Base-by-base conservation (phyloP, 2,888 invertebrate species). In the Thymelicus lineola region DNA sequence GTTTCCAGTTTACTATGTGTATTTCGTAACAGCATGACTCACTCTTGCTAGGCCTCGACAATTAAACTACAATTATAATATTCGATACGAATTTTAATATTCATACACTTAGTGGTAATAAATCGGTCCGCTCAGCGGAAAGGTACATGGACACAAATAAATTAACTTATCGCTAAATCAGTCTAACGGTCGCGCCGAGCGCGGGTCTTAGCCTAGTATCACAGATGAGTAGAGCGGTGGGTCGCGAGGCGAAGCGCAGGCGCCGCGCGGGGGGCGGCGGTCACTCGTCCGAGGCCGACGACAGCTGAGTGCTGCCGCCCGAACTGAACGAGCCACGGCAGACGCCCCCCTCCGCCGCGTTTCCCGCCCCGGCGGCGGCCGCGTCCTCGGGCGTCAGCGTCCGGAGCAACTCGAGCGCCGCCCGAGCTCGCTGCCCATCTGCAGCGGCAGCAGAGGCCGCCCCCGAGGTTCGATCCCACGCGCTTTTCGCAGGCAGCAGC, bases 271-370 rank as follows among this genome's bases (percentile, higher is more conserved):
- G 81, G 75, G 81, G 85, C 84, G 83, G 81, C 80, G 88, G 93
- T 92, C 93, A 93, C 88, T 95, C 95, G 82, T 95, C 95, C 80
- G 95, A 95, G 20, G 94, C 94, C 73, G 94, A 95, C 69, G 95
- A 95, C 76, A 95, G 93, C 86, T 95, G 95, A 66, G 95, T 95
- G 85, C 95, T 95, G 79, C 93, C 93, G 86, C 95, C 95, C 71
- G 95, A 95, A 81, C 95, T 95, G 87, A 95, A 95, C 72, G 95
- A 95, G 77, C 95, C 92, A 71, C 95, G 93, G 80, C 95, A 94
- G 46, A 91, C 94, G 75, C 93, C 94, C 73, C 94, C 90, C 76
- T 93, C 94, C 50, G 91, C 88, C 58, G 89, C 93, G 93, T 91
- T 85, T 80, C 85, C 86, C 82, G 75, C 75, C 82, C 76, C 50